phyloP scores from a whole-genome alignment of 2,888 invertebrate species.

The Ectobius pallidus region DNA sequence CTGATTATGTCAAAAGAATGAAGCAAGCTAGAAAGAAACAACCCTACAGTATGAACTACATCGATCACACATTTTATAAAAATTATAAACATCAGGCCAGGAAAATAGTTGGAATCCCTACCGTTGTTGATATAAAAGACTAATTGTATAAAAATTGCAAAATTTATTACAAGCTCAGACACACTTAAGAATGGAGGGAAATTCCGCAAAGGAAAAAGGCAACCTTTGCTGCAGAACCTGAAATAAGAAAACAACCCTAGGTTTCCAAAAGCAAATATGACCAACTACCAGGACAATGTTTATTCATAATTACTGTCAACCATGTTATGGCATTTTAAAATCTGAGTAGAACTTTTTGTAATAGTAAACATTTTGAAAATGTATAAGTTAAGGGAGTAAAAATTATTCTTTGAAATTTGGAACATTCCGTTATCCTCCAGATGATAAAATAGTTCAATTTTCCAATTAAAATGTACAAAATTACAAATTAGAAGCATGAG shows the following conservation, averaged over 20 bases:
- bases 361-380: too few relatives aligned
- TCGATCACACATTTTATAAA: neutral
- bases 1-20: neutral
- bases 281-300: too few relatives aligned
- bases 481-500: too few relatives aligned
- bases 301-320: too few relatives aligned
- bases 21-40: neutral
- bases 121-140: neutral
- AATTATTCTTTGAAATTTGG: too few relatives aligned
- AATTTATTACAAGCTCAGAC: neutral
- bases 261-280: neutral
- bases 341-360: too few relatives aligned
- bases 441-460: too few relatives aligned
- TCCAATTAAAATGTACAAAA: too few relatives aligned
- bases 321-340: too few relatives aligned
- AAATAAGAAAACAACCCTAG: neutral
- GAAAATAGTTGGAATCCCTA: neutral
- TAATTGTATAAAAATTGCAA: neutral
- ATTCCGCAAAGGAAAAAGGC: neutral
- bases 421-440: too few relatives aligned
- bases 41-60: neutral
- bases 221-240: neutral
- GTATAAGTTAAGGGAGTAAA: too few relatives aligned
- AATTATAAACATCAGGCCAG: neutral
- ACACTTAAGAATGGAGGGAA: neutral